A percentile compares a stretch with the other conserved stretches of the same genome.
These are phyloP conservation scores for Tenualosa ilisha DNA, from an alignment of 2,797 vertebrate species.

Conservation along the genomic window DNA sequence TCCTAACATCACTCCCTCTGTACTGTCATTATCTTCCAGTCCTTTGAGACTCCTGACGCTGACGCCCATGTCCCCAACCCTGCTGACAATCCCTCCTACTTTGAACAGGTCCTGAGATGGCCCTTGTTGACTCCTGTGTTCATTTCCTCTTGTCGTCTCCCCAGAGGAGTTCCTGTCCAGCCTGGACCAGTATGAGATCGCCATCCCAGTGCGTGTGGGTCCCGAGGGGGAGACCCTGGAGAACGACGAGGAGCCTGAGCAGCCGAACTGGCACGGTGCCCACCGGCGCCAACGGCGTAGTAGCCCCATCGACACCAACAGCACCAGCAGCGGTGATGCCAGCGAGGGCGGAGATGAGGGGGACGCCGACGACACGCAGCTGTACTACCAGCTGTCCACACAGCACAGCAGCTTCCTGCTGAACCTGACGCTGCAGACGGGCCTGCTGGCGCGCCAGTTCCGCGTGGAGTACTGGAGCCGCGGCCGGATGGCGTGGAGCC, in stretches of 20 bases:
- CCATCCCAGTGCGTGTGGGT: slow-evolving; percentile 90
- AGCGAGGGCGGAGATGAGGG: neutral
- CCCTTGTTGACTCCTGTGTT: slow-evolving; percentile 21
- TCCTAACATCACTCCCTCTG: no score
- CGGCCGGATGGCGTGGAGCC: slow-evolving; percentile 90
- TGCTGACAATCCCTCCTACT: no score
- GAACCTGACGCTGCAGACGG: slow-evolving; percentile 90
- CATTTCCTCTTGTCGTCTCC: neutral
- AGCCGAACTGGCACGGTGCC: slow-evolving; percentile 53
- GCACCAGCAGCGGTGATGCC: neutral
- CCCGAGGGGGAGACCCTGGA: slow-evolving; percentile 83
- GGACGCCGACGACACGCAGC: slow-evolving; percentile 69
- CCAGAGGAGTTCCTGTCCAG: slow-evolving; percentile 92
- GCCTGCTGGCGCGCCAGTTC: slow-evolving; percentile 88
- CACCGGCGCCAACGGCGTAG: slow-evolving; percentile 75
- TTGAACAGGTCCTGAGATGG: no score
- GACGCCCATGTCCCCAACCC: no score
- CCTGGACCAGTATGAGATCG: slow-evolving; percentile 93
- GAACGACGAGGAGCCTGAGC: slow-evolving; percentile 57
- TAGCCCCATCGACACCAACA: neutral
- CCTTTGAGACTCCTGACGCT: no score
- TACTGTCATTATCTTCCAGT: no score
- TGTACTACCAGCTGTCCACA: slow-evolving; percentile 94
- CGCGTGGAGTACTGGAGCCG: slow-evolving; percentile 96
- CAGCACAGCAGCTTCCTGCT: slow-evolving; percentile 88